Percentiles rank a stretch among this genome's conserved stretches.
Conservation (phyloP, 2,888 invertebrate species). For the Noctua comes region DNA sequence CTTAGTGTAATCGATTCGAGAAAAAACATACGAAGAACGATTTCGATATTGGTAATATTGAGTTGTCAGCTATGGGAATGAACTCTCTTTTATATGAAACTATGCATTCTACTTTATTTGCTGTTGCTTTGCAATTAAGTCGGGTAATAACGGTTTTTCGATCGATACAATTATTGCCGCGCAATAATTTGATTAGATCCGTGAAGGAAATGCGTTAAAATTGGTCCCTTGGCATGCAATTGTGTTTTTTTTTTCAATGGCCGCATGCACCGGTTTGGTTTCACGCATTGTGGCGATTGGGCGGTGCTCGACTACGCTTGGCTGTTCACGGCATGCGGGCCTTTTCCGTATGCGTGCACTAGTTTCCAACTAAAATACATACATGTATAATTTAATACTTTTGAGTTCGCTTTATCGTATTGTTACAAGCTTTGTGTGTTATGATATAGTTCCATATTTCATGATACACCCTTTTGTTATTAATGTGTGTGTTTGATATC, state of each 20-base stretch:
- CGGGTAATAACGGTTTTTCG: slow-evolving; percentile 5
- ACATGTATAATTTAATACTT: slow-evolving; percentile 67
- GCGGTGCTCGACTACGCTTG: slow-evolving; percentile 74
- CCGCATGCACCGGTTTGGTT: slow-evolving; percentile 71
- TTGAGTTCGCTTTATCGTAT: slow-evolving; percentile 58
- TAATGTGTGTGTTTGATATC: not conserved
- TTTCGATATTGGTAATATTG: slow-evolving; percentile 49
- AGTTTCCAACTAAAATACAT: slow-evolving; percentile 72
- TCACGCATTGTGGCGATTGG: slow-evolving; percentile 72
- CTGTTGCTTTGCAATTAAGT: slow-evolving; percentile 20
- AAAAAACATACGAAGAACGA: slow-evolving; percentile 47
- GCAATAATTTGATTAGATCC: slow-evolving; percentile 59
- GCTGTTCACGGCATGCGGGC: slow-evolving; percentile 74
- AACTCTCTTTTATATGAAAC: slow-evolving; percentile 33
- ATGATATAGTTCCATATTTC: slow-evolving; percentile 19
- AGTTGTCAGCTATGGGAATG: slow-evolving; percentile 50
- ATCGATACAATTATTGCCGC: slow-evolving; percentile 48
- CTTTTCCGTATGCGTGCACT: slow-evolving; percentile 80
- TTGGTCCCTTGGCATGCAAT: slow-evolving; percentile 72
- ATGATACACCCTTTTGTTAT: slow-evolving; percentile 1
- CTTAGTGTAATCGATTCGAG: slow-evolving; percentile 46
- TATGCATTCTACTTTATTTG: slow-evolving; percentile 26
- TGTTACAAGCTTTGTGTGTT: slow-evolving; percentile 18
- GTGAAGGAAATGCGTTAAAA: slow-evolving; percentile 71
- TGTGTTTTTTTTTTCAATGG: slow-evolving; percentile 64